Conservation (phyloP, 2,113 vertebrate genomes). For the Pseudolaguvia tuberculata region DNA sequence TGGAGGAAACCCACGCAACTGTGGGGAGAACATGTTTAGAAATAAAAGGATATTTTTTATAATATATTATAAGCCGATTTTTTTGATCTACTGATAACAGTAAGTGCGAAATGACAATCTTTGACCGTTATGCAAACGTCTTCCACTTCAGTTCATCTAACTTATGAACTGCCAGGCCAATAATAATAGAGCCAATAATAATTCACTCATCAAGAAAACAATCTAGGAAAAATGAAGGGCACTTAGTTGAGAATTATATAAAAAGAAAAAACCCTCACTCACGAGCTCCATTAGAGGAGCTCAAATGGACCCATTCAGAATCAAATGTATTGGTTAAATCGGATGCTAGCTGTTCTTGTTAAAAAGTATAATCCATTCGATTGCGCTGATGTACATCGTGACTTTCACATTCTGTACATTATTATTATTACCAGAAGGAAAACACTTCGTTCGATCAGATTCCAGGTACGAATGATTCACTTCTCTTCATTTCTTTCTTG, state of each 20-base stretch:
- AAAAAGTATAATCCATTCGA: background rate
- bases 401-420: background rate
- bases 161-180: constrained; percentile 3
- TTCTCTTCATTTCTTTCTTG: too few species aligned
- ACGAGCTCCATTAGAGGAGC: background rate
- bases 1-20: too few species aligned
- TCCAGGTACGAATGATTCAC: too few species aligned
- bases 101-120: too few species aligned
- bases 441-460: background rate
- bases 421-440: background rate
- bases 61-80: too few species aligned
- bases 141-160: background rate
- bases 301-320: background rate
- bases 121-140: too few species aligned
- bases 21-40: too few species aligned
- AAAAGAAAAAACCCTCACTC: background rate
- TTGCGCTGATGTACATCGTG: background rate
- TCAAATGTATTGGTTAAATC: background rate
- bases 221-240: background rate
- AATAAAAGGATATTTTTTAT: too few species aligned
- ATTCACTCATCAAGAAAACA: background rate
- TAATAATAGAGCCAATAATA: background rate
- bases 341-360: background rate
- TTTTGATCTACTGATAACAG: background rate
- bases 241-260: background rate